Conservation (phyloP, 2,113 vertebrate genomes). For the Gymnorhina tibicen region DNA sequence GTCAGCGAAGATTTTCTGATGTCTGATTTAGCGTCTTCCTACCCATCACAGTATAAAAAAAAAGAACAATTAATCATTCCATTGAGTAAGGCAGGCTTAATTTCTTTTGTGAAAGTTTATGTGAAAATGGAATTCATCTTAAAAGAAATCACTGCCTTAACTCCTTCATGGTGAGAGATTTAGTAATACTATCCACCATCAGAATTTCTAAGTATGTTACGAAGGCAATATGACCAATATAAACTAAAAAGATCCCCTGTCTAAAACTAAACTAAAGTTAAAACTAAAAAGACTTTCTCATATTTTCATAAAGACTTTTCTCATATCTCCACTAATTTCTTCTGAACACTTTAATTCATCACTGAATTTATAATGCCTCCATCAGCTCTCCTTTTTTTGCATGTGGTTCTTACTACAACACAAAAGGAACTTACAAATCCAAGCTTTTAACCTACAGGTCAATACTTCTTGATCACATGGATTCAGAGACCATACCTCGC, state of each 20-base stretch:
- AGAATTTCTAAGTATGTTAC: not conserved
- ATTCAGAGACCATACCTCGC: not conserved
- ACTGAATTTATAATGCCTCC: not conserved
- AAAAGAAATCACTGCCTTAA: not conserved
- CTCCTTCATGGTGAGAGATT: not conserved
- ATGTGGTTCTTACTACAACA: not conserved
- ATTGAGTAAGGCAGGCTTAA: not conserved
- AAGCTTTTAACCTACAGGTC: not conserved
- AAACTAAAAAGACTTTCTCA: not conserved
- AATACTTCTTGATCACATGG: not conserved
- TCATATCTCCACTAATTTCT: not conserved
- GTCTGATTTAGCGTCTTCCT: constrained; percentile 36
- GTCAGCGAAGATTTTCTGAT: not conserved
- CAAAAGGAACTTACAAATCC: not conserved
- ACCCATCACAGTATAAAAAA: not conserved
- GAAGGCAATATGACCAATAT: not conserved
- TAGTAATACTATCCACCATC: not conserved
- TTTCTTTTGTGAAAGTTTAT: not conserved
- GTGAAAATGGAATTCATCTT: not conserved
- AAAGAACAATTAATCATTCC: not conserved
- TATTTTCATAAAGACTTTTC: too few species aligned
- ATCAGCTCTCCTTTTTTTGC: not conserved
- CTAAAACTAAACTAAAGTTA: too few species aligned
- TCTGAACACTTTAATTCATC: not conserved
- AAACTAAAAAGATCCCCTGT: not conserved